A percentile compares a stretch with the other conserved stretches of the same genome.
Evolutionary conservation across 1,140 invertebrate species (phyloP).

Genomic region (Bombus balteatus): DNA sequence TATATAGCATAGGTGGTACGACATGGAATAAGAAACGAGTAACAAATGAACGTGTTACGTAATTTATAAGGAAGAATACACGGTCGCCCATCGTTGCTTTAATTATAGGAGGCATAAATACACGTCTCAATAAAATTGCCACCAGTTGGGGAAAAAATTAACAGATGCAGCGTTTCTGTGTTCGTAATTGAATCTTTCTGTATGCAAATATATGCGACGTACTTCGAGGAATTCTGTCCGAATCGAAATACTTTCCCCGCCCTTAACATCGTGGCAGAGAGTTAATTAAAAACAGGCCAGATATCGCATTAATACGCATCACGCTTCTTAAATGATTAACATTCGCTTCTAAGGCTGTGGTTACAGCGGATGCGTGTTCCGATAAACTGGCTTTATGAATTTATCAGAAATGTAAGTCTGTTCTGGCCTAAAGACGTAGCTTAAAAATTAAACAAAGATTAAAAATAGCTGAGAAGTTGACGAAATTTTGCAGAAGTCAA

Average conservation of each 20-base stretch:
- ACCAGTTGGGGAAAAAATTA: constrained; percentile 7
- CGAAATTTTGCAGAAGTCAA: neutral
- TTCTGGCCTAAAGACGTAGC: too few species aligned
- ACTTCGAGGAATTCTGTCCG: too few species aligned
- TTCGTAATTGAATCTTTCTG: neutral
- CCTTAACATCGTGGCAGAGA: too few species aligned
- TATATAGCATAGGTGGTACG: neutral
- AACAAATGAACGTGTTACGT: constrained; percentile 16
- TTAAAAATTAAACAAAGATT: too few species aligned
- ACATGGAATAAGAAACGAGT: neutral
- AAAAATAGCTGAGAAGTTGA: neutral
- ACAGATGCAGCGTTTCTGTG: neutral
- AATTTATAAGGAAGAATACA: constrained; percentile 20
- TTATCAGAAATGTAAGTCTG: too few species aligned
- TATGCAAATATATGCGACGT: constrained; percentile 1
- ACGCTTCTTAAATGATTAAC: neutral
- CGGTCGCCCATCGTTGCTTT: neutral
- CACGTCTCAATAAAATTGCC: constrained; percentile 30
- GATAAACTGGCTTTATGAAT: too few species aligned
- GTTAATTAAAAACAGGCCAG: neutral
- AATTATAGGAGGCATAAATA: constrained; percentile 24
- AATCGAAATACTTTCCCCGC: neutral
- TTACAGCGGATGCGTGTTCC: too few species aligned
- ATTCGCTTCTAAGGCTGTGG: neutral
- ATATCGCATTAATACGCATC: neutral